phyloP scores from a whole-genome alignment of 2,113 vertebrate genomes.

The Pardalotus punctatus region DNA sequence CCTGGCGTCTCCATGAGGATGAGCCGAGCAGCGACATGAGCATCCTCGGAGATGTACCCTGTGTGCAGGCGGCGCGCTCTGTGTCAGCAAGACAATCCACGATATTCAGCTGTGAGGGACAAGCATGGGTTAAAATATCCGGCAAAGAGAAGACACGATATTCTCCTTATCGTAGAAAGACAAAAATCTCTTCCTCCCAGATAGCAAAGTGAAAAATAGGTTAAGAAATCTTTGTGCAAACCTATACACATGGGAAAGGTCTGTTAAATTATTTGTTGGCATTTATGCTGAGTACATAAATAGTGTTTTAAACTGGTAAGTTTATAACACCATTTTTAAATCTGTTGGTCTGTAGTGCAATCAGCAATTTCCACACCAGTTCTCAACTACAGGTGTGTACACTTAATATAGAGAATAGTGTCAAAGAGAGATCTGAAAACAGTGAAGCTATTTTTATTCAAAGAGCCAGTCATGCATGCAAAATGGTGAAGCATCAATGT shows the following conservation, averaged over 20 bases:
- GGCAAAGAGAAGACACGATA: background rate
- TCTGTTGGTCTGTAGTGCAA: background rate
- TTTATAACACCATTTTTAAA: background rate
- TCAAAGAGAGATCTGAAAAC: background rate
- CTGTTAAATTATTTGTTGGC: background rate
- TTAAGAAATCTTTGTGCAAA: background rate
- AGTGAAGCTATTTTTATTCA: background rate
- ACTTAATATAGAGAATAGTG: background rate
- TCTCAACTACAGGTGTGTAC: background rate
- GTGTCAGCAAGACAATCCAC: background rate
- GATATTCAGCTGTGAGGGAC: background rate
- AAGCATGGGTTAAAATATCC: background rate
- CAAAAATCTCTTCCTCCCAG: background rate
- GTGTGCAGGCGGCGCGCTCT: fast-evolving
- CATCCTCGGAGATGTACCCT: background rate
- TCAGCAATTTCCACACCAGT: background rate
- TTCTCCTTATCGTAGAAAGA: background rate
- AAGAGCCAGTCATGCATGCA: background rate
- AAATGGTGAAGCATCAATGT: background rate
- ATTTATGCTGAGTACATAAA: background rate
- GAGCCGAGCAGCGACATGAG: background rate
- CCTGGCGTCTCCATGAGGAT: background rate
- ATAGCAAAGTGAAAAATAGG: background rate
- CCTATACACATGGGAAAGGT: background rate
- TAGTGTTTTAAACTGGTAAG: background rate